Evolutionary conservation across 1,140 invertebrate species (phyloP).

Genomic region (Conopomorpha cramerella): DNA sequence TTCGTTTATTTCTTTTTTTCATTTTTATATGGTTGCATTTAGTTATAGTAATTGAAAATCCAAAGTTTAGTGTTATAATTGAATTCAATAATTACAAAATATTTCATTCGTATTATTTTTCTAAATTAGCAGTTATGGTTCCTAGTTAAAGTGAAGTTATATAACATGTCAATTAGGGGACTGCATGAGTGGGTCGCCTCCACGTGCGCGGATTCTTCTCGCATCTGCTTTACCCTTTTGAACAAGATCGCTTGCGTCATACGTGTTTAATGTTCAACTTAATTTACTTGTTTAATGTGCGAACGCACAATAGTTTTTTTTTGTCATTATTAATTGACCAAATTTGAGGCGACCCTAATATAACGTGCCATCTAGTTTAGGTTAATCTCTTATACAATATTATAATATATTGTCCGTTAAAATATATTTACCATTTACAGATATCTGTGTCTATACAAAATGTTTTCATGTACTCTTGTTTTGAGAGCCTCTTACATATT

Average conservation of each 20-base stretch:
- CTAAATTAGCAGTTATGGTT: constrained; percentile 61
- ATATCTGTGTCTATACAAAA: constrained; percentile 62
- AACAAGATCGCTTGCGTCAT: constrained; percentile 8
- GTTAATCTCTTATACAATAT: constrained; percentile 59
- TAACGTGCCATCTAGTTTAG: constrained; percentile 63
- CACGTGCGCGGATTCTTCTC: too few species aligned
- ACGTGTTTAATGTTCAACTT: constrained; percentile 10
- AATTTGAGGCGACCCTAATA: constrained; percentile 57
- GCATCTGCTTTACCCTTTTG: neutral
- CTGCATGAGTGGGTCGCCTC: constrained; percentile 54
- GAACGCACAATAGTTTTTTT: constrained; percentile 53
- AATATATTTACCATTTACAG: constrained; percentile 63
- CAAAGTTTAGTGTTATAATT: constrained; percentile 58
- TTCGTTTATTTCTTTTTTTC: constrained; percentile 29
- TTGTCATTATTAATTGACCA: constrained; percentile 42
- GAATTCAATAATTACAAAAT: constrained; percentile 37
- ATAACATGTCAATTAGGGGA: constrained; percentile 62
- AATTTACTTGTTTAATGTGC: constrained; percentile 19
- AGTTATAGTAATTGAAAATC: constrained; percentile 58
- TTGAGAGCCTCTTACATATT: constrained; percentile 59
- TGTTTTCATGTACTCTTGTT: constrained; percentile 62
- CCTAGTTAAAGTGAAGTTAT: constrained; percentile 61
- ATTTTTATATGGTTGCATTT: constrained; percentile 55
- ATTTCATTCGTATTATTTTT: constrained; percentile 40
- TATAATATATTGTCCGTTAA: constrained; percentile 63